Percentiles rank a stretch among this genome's conserved stretches.
phyloP scores from a whole-genome alignment of 37 sponge, comb jelly and placozoan species.

The Oscarella lobularis region DNA sequence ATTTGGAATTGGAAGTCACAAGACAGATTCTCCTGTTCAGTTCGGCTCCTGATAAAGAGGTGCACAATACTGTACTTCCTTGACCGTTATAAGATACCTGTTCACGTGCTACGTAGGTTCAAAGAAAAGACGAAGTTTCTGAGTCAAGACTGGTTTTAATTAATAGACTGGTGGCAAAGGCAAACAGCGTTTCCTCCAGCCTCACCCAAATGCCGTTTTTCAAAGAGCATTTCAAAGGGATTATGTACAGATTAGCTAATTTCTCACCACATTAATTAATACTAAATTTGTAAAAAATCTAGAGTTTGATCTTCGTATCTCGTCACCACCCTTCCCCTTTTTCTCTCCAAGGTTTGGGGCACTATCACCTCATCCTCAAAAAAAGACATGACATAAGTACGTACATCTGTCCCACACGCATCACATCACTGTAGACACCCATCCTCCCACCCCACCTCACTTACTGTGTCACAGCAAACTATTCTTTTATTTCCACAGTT shows the following conservation, averaged over 20 bases:
- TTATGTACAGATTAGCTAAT: background rate
- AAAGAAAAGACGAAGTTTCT: background rate
- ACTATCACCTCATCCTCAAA: no score
- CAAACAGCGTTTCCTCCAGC: background rate
- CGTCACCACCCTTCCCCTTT: no score
- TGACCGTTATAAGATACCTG: background rate
- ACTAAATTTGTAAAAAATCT: no score
- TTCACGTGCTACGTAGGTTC: background rate
- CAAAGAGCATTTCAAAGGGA: background rate
- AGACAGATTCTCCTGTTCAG: background rate
- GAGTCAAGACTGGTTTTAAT: background rate
- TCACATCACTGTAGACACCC: no score
- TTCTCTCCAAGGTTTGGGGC: no score
- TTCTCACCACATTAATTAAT: no score
- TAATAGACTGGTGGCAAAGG: background rate
- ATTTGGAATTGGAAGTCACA: background rate
- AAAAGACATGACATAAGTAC: no score
- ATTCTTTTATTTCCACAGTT: no score
- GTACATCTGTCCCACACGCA: no score
- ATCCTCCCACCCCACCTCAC: no score
- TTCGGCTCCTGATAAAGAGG: background rate
- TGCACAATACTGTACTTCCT: background rate
- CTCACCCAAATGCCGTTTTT: background rate
- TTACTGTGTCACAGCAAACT: no score
- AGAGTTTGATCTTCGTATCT: no score